A percentile compares a stretch with the other conserved stretches of the same genome.
These are phyloP conservation scores for Theodoxus fluviatilis DNA, from an alignment of 2,888 invertebrate genomes.

Conservation along the genomic window DNA sequence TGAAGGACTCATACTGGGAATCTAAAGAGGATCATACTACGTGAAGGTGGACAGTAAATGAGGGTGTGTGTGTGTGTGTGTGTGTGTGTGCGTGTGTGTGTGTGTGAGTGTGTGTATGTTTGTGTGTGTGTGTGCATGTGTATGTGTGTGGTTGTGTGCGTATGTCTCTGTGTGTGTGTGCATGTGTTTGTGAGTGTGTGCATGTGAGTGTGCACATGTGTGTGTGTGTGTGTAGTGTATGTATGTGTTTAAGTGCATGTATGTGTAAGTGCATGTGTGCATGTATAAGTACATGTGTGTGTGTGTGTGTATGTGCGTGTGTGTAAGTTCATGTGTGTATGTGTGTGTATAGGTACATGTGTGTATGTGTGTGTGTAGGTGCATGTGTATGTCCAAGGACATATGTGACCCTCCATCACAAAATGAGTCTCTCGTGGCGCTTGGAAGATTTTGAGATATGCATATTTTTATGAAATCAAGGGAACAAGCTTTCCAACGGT, in stretches of 20 bases:
- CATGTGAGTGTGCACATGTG: not conserved
- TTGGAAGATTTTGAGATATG: no score
- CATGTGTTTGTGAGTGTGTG: not conserved
- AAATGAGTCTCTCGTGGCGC: no score
- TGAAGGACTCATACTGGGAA: no score
- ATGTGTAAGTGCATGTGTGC: not conserved
- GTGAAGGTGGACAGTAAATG: not conserved
- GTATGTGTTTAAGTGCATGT: not conserved
- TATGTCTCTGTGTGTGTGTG: not conserved
- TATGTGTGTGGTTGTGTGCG: not conserved
- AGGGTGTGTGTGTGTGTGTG: slow-evolving; percentile 4
- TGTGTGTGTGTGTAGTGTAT: not conserved
- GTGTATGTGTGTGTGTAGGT: no score
- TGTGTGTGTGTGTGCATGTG: slow-evolving; percentile 11
- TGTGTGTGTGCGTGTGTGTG: not conserved
- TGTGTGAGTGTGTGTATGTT: not conserved
- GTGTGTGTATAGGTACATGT: no score
- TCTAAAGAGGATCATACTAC: not conserved
- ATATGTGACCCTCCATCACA: no score
- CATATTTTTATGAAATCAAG: no score
- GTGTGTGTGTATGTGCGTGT: not conserved
- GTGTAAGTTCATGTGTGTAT: slow-evolving; percentile 1
- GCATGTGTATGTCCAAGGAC: no score
- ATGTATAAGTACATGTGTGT: not conserved
- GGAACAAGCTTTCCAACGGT: no score